These are phyloP conservation scores for Paramisgurnus dabryanus DNA, from an alignment of 2,113 vertebrate genomes.

Conservation along the genomic window DNA sequence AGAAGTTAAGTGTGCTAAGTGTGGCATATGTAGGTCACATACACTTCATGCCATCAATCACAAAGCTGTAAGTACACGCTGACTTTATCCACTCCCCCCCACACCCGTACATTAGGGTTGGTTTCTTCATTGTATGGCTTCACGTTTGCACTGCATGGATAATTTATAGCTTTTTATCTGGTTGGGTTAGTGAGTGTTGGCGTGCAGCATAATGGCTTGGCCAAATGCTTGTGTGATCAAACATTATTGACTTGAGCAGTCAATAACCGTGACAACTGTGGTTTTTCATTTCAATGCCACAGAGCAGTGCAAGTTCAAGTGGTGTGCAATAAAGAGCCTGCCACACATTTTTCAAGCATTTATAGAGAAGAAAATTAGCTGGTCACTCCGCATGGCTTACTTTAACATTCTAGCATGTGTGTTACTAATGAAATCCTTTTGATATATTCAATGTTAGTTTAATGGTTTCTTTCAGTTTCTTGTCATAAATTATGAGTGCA, in stretches of 20 bases:
- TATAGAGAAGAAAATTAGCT: not conserved
- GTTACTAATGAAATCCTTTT: not conserved
- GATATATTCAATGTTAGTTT: not conserved
- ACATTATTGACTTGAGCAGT: slow-evolving; percentile 50
- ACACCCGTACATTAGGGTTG: not conserved
- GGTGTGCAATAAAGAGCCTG: not conserved
- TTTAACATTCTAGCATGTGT: not conserved
- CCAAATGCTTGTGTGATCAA: slow-evolving; percentile 46
- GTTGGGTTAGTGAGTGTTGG: slow-evolving; percentile 31
- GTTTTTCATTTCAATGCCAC: slow-evolving; percentile 39
- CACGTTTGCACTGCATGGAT: not conserved
- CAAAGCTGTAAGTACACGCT: slow-evolving; percentile 26
- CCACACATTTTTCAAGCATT: slow-evolving; percentile 6
- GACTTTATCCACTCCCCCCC: not conserved
- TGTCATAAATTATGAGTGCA: no score
- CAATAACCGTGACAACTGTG: slow-evolving; percentile 42
- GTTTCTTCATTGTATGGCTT: not conserved
- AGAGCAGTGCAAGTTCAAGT: slow-evolving; percentile 11
- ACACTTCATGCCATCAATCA: slow-evolving; percentile 27
- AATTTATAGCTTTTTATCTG: slow-evolving; percentile 22
- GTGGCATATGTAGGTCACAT: slow-evolving; percentile 29
- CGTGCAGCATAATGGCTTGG: not conserved
- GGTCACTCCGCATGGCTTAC: not conserved
- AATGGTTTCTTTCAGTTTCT: not conserved
- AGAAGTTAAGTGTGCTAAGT: not conserved